Evolutionary conservation across 2,888 invertebrate species (phyloP).

Genomic region (Helleia helle): DNA sequence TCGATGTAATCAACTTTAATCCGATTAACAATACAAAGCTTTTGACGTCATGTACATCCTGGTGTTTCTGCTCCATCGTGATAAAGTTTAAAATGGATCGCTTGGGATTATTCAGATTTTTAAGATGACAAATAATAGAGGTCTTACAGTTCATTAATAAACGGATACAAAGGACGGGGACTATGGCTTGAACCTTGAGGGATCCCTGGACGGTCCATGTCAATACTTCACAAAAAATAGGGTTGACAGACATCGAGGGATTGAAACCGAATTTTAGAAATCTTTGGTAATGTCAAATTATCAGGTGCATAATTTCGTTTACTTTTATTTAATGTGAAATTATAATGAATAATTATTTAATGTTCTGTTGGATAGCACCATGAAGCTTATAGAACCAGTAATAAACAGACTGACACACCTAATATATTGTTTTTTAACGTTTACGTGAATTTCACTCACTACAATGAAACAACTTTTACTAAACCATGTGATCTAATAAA

Average conservation of each 20-base stretch:
- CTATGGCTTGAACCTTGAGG: constrained; percentile 32
- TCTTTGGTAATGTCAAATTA: no score
- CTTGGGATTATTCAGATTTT: constrained; percentile 9
- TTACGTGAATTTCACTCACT: no score
- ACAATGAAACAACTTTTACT: no score
- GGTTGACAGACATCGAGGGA: constrained; percentile 25
- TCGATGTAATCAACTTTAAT: constrained; percentile 18
- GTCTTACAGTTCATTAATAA: constrained; percentile 40
- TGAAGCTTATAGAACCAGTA: no score
- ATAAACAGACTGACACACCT: no score
- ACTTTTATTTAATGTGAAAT: no score
- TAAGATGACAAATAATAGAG: constrained; percentile 29
- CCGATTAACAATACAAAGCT: constrained; percentile 19
- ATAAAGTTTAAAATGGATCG: constrained; percentile 10
- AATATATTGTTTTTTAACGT: no score
- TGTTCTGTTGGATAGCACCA: no score
- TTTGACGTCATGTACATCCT: no score
- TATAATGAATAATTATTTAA: no score
- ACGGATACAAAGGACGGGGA: constrained; percentile 31
- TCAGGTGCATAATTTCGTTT: no score
- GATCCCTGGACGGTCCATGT: constrained; percentile 31
- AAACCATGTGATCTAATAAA: no score
- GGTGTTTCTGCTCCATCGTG: background rate
- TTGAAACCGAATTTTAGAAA: background rate
- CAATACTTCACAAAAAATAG: constrained; percentile 29